Base-by-base conservation (phyloP, 2,113 vertebrate genomes). In the Cranoglanis bouderius region DNA sequence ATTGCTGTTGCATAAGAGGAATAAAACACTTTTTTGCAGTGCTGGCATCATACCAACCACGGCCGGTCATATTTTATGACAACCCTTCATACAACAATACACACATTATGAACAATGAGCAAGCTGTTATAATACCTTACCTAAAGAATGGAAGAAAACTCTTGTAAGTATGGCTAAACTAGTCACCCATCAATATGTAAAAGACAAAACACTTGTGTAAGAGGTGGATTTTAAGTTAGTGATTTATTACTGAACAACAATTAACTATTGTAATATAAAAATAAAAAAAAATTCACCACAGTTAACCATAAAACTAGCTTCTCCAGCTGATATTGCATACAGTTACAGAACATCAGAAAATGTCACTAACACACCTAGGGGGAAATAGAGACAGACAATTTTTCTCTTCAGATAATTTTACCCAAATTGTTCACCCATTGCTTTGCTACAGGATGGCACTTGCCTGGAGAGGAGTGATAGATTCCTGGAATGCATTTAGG, bases 401-500 rank as follows among this genome's bases (percentile, higher is more conserved):
- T 87, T 70, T 24, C 24, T 80, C 24, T 51, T 65, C 26, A 63
- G n/a, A 72, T 24, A 57, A 6, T 40, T 84, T 84, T 84, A 59
- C 16, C 53, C 19, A 65, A 61, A 57, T 67, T 72, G 24, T 84
- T 84, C 81, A 49, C 18, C 32, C 35, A 29, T 12, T 87, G 72
- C 40, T 82, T 63, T 86, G 85, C 90, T 92, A 89, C 85, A 92
- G 90, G 92, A 90, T 89, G 90, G 91, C 90, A 86, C 90, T 92
- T 93, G 88, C 51, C 89, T 91, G 89, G 91, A 91, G 77, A 92
- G 88, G 59, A 89, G 85, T 40, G 70, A 91, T 89, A 90, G 89
- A 92, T 87, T 93, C 92, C 90, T 90, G 87, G 91, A 93, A 94
- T 93, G 90, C 91, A 85, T 93, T 93, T 93, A 88, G 92, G 86